These are phyloP conservation scores for Monodelphis domestica DNA, from an alignment of 2,797 vertebrate genomes.

Conservation along the genomic window DNA sequence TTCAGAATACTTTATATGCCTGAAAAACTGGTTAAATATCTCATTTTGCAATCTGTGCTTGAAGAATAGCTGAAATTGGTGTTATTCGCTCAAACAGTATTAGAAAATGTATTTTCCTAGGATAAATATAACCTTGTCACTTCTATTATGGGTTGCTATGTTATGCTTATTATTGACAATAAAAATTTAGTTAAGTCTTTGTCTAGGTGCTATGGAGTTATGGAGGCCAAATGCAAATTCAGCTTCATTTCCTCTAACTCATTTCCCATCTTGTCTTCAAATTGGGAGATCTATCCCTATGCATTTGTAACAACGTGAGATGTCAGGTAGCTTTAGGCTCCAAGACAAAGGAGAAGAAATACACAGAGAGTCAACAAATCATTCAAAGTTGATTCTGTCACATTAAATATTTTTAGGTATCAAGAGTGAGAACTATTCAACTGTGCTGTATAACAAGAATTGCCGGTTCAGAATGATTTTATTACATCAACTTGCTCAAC, in stretches of 20 bases:
- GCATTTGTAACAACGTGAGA: conserved; percentile 28
- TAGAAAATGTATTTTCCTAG: conserved; percentile 41
- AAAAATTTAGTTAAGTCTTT: conserved; percentile 55
- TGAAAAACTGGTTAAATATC: conserved; percentile 55
- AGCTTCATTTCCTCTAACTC: conserved; percentile 26
- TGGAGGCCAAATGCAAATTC: conserved; percentile 11
- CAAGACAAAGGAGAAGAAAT: conserved; percentile 9
- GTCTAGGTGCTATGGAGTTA: not conserved
- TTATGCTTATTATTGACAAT: conserved; percentile 36
- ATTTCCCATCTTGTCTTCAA: conserved; percentile 29
- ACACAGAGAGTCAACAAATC: not conserved
- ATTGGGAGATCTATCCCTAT: conserved; percentile 21
- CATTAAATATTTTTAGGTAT: conserved; percentile 3
- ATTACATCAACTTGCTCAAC: not conserved
- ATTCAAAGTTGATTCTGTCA: not conserved
- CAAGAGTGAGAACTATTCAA: not conserved
- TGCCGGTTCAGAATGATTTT: not conserved
- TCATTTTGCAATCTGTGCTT: conserved; percentile 52
- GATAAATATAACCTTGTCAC: conserved; percentile 38
- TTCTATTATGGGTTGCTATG: conserved; percentile 37
- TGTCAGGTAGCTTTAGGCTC: conserved; percentile 11
- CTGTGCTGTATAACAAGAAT: not conserved
- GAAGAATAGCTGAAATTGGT: conserved; percentile 51
- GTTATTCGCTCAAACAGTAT: conserved; percentile 14
- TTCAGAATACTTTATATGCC: conserved; percentile 58